Percentiles rank a stretch among this genome's conserved stretches.
Evolutionary conservation across 2,797 vertebrate species (phyloP).

Genomic region (Sebastes minor): DNA sequence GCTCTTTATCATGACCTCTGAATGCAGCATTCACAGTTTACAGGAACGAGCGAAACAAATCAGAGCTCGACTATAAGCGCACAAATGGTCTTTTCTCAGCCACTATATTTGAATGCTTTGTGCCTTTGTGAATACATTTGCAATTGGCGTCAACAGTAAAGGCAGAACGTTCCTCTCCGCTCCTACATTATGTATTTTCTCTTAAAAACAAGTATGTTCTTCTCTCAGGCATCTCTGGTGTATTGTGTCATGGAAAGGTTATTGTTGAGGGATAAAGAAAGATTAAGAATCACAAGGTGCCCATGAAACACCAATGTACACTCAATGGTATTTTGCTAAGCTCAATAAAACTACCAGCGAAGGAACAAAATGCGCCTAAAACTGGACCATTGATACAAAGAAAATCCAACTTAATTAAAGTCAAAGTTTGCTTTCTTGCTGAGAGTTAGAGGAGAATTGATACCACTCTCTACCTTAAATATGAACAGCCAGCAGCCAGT

Average conservation of each 20-base stretch:
- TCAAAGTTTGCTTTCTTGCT: not conserved
- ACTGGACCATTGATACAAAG: not conserved
- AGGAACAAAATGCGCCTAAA: not conserved
- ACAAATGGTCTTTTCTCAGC: not conserved
- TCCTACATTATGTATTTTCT: not conserved
- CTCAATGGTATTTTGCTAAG: not conserved
- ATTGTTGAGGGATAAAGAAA: not conserved
- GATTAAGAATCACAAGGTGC: not conserved
- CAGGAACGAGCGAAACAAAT: not conserved
- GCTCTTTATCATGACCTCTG: conserved; percentile 19
- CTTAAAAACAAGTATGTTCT: not conserved
- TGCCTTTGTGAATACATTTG: not conserved
- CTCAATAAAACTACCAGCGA: not conserved
- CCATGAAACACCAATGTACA: not conserved
- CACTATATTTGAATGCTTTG: not conserved
- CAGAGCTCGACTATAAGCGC: not conserved
- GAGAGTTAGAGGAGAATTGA: not conserved
- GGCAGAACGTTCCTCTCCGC: not conserved
- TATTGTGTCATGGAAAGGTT: not conserved
- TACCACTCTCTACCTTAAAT: not conserved
- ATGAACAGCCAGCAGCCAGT: not conserved
- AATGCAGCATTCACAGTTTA: not conserved
- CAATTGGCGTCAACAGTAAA: not conserved
- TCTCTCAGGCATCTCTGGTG: not conserved
- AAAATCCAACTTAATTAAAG: not conserved